Base-by-base conservation (phyloP, 2,113 vertebrate species). In the Dolichotis patagonum region DNA sequence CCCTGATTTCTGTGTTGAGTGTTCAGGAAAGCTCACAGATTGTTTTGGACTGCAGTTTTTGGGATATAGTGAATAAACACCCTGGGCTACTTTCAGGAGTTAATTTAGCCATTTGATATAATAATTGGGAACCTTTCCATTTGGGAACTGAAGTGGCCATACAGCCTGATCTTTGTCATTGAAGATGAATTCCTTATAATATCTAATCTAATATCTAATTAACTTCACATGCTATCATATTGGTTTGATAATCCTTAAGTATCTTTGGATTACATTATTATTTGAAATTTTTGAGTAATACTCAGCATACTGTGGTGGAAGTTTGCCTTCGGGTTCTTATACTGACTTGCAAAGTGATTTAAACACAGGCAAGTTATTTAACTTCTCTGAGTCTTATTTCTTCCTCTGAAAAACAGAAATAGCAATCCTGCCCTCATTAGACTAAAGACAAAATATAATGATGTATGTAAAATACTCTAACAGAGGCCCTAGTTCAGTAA, bases 251-350 rank as follows among this genome's bases (percentile, higher is more conserved):
- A 82, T 30, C 13, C 41, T 77, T 83, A 52, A n/a, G 6, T 56
- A 30, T 52, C 26, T 93, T 62, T 75, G 22, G 60, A 88, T 91
- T 67, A 7, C 19, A 41, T 88, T 91, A 82, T 84, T 84, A 75
- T 91, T 84, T 95, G 78, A 38, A 9, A 83, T 80, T 84, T 91
- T 85, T 84, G 30, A 84, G 49, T 56, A 88, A 82, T 46, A 71
- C 30, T 24, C 24, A 58, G 3, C 35, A 3, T 93, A 71, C 41
- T 14, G 38, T 80, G 6, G 46, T 93, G 8, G 13, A 83, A 91
- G 7, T 71, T 75, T 87, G n/a, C 5, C 7, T 91, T 8, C 9
- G 58, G 17, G 1, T 83, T 90, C 17, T 92, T 52, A 46, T 0
- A n/a, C 4, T 75, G 17, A 26, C 4, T 77, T 26, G 32, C 62